Evolutionary conservation across 2,888 invertebrate genomes (phyloP).

Genomic region (Clepsis dumicolana): DNA sequence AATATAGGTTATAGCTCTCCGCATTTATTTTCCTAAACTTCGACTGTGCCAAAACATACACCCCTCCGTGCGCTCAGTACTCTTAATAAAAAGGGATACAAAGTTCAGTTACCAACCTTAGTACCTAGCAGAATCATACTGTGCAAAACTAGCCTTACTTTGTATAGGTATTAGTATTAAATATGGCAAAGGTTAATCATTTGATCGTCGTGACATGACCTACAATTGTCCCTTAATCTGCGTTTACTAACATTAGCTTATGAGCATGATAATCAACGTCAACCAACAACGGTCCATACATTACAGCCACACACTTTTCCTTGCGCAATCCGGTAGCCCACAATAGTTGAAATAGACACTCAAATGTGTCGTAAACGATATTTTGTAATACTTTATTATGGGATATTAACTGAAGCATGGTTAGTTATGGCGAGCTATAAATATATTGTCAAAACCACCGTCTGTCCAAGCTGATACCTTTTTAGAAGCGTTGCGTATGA

Average conservation of each 20-base stretch:
- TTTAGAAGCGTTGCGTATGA: slow-evolving; percentile 36
- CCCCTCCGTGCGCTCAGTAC: too few species aligned
- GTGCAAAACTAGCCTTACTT: too few species aligned
- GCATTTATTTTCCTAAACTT: too few species aligned
- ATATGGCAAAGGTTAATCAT: neutral
- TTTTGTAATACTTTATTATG: slow-evolving; percentile 40
- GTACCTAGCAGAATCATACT: too few species aligned
- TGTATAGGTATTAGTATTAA: too few species aligned
- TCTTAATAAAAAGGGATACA: too few species aligned
- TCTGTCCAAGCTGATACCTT: slow-evolving; percentile 22
- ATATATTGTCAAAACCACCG: slow-evolving; percentile 39
- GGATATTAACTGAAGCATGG: slow-evolving; percentile 38
- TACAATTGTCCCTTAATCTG: neutral
- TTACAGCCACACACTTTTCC: slow-evolving; percentile 30
- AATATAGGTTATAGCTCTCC: too few species aligned
- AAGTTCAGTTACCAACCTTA: too few species aligned
- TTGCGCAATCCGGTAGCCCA: slow-evolving; percentile 37
- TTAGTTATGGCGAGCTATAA: slow-evolving; percentile 40
- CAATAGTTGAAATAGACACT: slow-evolving; percentile 35
- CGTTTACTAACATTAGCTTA: neutral
- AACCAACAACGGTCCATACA: slow-evolving; percentile 22
- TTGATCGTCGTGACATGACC: neutral
- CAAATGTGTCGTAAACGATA: slow-evolving; percentile 35
- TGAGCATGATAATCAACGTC: slow-evolving; percentile 26
- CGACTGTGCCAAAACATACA: too few species aligned